These are phyloP conservation scores for Eurypyga helias DNA, from an alignment of 2,113 vertebrate genomes.

Conservation along the genomic window DNA sequence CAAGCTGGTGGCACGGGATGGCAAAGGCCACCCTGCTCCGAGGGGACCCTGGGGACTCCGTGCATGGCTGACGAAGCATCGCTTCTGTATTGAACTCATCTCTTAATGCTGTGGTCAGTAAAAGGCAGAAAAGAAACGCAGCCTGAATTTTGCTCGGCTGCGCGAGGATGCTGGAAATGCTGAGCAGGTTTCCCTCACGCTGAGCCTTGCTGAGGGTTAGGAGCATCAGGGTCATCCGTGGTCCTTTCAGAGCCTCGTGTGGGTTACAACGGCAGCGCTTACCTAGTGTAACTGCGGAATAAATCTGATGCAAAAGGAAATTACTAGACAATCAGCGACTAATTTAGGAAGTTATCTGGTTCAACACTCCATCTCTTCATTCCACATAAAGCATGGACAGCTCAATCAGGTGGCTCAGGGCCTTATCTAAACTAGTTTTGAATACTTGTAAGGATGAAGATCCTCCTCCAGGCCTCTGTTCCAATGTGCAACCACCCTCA, in stretches of 20 bases:
- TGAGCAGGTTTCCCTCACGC: fast-evolving
- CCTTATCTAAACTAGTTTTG: neutral
- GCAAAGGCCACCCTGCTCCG: neutral
- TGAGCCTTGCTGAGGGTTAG: neutral
- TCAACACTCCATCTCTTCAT: fast-evolving
- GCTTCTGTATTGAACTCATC: fast-evolving
- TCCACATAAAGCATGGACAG: no score
- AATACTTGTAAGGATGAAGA: neutral
- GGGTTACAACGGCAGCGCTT: neutral
- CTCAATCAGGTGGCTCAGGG: neutral
- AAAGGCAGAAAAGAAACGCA: fast-evolving
- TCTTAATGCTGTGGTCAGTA: neutral
- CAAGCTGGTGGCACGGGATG: fast-evolving
- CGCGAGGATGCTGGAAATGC: neutral
- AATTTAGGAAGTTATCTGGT: neutral
- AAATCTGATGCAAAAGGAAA: neutral
- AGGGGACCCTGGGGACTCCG: fast-evolving
- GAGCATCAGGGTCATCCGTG: fast-evolving
- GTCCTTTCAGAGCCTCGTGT: neutral
- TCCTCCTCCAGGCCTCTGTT: neutral
- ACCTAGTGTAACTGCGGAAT: neutral
- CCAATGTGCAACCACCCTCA: neutral
- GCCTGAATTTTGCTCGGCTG: neutral
- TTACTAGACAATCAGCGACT: fast-evolving
- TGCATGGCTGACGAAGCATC: neutral